Evolutionary conservation across 30 jellyfish, hydroid and myxozoan species (phyloP), one percentile per base, ranked within the genome.

Genomic region (Catostylus mosaicus): DNA sequence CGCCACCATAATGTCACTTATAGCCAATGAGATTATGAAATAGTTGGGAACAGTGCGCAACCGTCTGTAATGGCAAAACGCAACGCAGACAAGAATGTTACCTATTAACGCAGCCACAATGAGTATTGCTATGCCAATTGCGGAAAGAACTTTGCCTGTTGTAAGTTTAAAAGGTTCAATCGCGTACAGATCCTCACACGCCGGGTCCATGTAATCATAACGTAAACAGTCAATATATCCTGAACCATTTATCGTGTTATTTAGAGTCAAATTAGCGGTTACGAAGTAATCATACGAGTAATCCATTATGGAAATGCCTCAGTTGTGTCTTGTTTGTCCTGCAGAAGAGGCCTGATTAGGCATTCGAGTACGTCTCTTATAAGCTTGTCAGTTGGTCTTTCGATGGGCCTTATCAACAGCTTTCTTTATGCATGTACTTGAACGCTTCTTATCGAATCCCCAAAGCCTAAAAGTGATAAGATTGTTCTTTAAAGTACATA

Each of bases 1-100:
- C 6, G 99, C 97, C 4, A 94, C 94, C 71, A 94, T 67, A 3
- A 94, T 33, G 61, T 94, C 99, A 29, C 95, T 59, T 1, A 94
- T 81, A 2, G 99, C 99, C 51, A 94, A 60, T 24, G 99, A 94
- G 18, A 94, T 75, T 62, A 94, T 82, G 83, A 94, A 79, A 66
- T 88, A 88, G 83, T 94, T 94, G 20, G 86, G 81, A 2, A 69
- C 95, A 18, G 95, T 56, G 72, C 96, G 94, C 33, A 94, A 82
- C 30, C 88, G 85, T 30, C 95, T 69, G 77, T 75, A 79, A 68
- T 76, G 88, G 73, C 89, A 94, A 36, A 94, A 89, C 19, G 99
- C 99, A 19, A 80, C 60, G 66, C 99, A 94, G 33, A 94, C 97
- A 40, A 94, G 88, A 19, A 80, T 38, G 69, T 94, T 94, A 12